These are phyloP conservation scores for Arnoldichthys spilopterus DNA, from an alignment of 2,797 vertebrate species.

Conservation along the genomic window DNA sequence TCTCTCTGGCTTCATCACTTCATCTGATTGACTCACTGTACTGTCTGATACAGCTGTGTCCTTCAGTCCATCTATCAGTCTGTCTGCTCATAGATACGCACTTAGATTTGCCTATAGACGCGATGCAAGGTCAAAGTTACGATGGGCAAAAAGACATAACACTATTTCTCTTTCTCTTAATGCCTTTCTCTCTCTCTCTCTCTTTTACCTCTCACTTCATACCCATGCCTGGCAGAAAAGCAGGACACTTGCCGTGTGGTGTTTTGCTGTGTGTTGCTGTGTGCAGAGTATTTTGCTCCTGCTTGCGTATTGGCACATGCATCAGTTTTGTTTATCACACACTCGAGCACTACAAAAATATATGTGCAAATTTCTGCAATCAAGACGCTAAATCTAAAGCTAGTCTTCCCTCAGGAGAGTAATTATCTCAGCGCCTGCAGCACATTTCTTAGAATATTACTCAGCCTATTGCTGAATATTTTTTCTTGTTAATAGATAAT, in stretches of 20 bases:
- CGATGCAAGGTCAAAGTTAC: no score
- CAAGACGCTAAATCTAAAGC: background rate
- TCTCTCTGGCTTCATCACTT: conserved; percentile 10
- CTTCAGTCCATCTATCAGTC: background rate
- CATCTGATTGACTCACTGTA: conserved; percentile 20
- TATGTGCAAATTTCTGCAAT: background rate
- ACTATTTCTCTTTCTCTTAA: conserved; percentile 3
- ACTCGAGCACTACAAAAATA: background rate
- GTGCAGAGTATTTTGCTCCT: background rate
- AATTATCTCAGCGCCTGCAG: background rate
- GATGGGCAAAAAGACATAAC: no score
- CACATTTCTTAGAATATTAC: background rate
- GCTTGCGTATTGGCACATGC: background rate
- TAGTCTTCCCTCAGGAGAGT: background rate
- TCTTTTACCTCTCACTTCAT: conserved; percentile 17
- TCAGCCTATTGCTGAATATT: background rate
- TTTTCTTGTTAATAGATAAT: background rate
- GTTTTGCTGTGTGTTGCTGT: conserved; percentile 15
- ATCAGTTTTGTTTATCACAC: conserved; percentile 2
- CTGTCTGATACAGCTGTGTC: background rate
- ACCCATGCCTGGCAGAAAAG: conserved; percentile 40
- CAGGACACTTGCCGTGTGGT: background rate
- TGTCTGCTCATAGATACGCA: background rate
- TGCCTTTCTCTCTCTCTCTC: background rate
- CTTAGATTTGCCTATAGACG: no score